Base-by-base conservation (phyloP, 2,888 invertebrate species). In the Calameuta idolon region DNA sequence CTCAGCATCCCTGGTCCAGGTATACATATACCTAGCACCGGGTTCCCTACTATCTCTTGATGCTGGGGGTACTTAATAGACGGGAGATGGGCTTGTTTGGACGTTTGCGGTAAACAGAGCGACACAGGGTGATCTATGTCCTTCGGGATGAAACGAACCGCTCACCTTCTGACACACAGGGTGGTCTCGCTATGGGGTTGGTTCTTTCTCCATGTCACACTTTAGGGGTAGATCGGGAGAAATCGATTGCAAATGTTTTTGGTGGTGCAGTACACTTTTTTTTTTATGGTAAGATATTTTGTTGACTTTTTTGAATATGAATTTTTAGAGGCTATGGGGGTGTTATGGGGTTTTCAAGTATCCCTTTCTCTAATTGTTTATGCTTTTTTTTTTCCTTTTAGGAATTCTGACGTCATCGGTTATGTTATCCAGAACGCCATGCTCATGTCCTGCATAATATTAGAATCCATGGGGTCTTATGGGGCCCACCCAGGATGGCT, bases 21-120 rank as follows among this genome's bases (percentile, higher is more conserved):
- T 88, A 88, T 86, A 81, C 3, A 34, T 71, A 80, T 87, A 87
- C 87, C 85, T 86, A 84, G 82, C 76, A 55, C 80, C 81, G 77
- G 79, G 76, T 84, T 83, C 82, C 82, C 80, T 83, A 83, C 83
- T 77, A 74, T 81, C 81, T 78, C 81, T 83, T 76, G 75, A 74
- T 78, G 76, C 80, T 73, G 82, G 79, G 69, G 79, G 83, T 86
- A 87, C 89, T 89, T 91, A 91, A 91, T 90, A 90, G 90, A 91
- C 85, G 75, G 80, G 83, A 85, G 87, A 87, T 84, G 83, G 85
- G 86, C 87, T 86, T 91, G 90, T 91, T 91, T 91, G 89, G 90
- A 90, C 90, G 90, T 91, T 91, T 91, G 91, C 81, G 91, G 91
- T 91, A 91, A 91, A 91, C 91, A 91, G 86, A 88, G 87, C 89